Percentiles rank a stretch among this genome's conserved stretches.
These are phyloP conservation scores for Scelioninae gen. 1 DNA, from an alignment of 2,888 invertebrate genomes.

Conservation along the genomic window DNA sequence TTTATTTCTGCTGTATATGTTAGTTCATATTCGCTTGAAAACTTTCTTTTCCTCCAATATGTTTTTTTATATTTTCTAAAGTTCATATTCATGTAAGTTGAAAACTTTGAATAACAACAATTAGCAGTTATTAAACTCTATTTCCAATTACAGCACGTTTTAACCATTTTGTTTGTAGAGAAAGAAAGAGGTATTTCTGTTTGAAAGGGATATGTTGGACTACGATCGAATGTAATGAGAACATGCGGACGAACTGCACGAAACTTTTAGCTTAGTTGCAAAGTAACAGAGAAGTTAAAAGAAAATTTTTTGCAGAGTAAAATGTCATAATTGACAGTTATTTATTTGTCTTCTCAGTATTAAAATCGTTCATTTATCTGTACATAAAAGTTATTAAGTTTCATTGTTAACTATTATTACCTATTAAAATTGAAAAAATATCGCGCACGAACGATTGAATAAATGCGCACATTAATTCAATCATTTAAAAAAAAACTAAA, in stretches of 20 bases:
- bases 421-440: no score
- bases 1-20: no score
- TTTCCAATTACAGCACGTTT: slow-evolving; percentile 22
- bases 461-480: no score
- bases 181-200: not conserved
- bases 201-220: slow-evolving; percentile 15
- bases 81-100: no score
- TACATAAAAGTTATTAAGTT: not conserved
- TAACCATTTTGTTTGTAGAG: not conserved
- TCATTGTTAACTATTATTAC: no score
- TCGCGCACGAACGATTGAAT: no score
- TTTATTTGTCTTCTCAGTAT: not conserved
- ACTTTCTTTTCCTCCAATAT: no score
- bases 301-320: slow-evolving; percentile 14
- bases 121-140: slow-evolving; percentile 9
- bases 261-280: slow-evolving; percentile 43
- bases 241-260: slow-evolving; percentile 35
- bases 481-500: no score
- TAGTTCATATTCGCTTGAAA: no score
- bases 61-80: no score
- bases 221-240: slow-evolving; percentile 43
- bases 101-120: slow-evolving; percentile 2
- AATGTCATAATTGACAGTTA: slow-evolving; percentile 3
- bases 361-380: not conserved
- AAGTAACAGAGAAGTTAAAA: slow-evolving; percentile 15